Conservation (phyloP, 2,797 vertebrate genomes). For the Epinephelus malabaricus region DNA sequence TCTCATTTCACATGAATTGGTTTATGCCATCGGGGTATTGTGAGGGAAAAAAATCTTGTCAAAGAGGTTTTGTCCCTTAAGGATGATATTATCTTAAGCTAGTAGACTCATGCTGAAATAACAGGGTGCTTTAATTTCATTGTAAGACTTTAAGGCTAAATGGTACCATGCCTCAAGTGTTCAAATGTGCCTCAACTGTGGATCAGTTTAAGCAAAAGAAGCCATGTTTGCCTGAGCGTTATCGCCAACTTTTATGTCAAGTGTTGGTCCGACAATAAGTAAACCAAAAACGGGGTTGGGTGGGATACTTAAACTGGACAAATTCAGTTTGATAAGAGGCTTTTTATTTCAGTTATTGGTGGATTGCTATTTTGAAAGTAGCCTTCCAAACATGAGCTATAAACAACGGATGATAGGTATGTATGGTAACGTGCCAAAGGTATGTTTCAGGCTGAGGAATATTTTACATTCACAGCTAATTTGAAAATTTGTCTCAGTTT, state of each 20-base stretch:
- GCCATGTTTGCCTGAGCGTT: slow-evolving; percentile 47
- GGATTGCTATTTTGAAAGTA: slow-evolving; percentile 43
- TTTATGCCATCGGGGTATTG: slow-evolving; percentile 37
- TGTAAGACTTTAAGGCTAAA: slow-evolving; percentile 44
- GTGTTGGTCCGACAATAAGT: slow-evolving; percentile 25
- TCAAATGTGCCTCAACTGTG: slow-evolving; percentile 68
- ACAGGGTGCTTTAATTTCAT: slow-evolving; percentile 41
- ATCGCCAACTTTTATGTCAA: slow-evolving; percentile 40
- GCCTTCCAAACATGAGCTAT: slow-evolving; percentile 40
- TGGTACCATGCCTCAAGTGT: slow-evolving; percentile 66
- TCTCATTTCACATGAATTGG: slow-evolving; percentile 38
- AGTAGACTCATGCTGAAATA: slow-evolving; percentile 34
- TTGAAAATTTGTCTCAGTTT: slow-evolving; percentile 39
- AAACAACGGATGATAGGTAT: slow-evolving; percentile 17
- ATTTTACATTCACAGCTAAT: slow-evolving; percentile 37
- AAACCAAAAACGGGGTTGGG: slow-evolving; percentile 23
- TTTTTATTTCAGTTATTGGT: slow-evolving; percentile 25
- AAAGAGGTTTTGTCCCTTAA: slow-evolving; percentile 34
- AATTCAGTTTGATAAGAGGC: slow-evolving; percentile 24
- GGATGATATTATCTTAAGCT: slow-evolving; percentile 44
- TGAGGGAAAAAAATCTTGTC: slow-evolving; percentile 1
- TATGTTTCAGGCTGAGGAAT: slow-evolving; percentile 21
- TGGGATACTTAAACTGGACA: slow-evolving; percentile 42
- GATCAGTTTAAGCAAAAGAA: slow-evolving; percentile 69
- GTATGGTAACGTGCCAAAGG: background rate